Percentiles rank a stretch among this genome's conserved stretches.
Conservation (phyloP, 2,113 vertebrate species). For the Penelope pileata region DNA sequence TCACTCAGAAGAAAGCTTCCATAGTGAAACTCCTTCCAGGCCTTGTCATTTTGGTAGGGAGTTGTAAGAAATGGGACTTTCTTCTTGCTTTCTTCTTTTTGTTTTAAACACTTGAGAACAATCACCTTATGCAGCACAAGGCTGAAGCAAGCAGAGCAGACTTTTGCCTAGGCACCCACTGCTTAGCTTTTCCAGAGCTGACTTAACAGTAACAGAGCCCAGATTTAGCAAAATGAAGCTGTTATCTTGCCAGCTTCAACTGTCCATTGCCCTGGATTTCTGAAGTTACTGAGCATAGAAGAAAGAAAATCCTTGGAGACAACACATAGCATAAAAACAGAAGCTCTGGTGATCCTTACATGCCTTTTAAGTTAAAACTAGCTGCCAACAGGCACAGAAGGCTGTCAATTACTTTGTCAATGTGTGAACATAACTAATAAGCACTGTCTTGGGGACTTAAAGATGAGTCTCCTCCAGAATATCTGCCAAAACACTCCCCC, state of each 20-base stretch:
- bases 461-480: not conserved
- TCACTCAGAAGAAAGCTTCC: not conserved
- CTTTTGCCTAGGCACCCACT: not conserved
- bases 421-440: not conserved
- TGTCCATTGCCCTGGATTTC: not conserved
- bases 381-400: not conserved
- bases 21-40: not conserved
- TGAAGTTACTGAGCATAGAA: not conserved
- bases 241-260: not conserved
- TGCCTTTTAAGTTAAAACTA: not conserved
- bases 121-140: not conserved
- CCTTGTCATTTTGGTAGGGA: not conserved
- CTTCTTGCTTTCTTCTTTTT: not conserved
- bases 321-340: not conserved
- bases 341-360: not conserved
- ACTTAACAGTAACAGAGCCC: not conserved
- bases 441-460: not conserved
- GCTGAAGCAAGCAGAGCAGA: not conserved
- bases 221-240: not conserved
- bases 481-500: not conserved
- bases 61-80: not conserved
- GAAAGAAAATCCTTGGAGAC: not conserved
- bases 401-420: not conserved
- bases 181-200: constrained; percentile 9
- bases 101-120: not conserved